Evolutionary conservation across 2,797 vertebrate species (phyloP), one percentile per base, ranked within the genome.

Genomic region (Poecilia picta): DNA sequence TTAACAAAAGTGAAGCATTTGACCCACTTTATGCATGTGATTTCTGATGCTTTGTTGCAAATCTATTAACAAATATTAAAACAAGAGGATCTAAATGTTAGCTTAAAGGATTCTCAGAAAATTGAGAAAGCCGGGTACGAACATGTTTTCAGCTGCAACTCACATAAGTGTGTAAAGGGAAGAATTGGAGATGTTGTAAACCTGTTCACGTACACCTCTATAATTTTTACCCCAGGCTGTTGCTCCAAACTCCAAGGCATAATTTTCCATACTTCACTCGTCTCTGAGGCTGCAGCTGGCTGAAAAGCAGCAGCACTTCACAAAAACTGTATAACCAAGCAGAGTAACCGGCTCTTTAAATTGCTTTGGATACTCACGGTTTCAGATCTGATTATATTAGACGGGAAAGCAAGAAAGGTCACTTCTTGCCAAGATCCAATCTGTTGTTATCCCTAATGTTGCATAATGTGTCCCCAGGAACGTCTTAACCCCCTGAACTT

Each of bases 11-110:
- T 1, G 39, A 28, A 41, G 39, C 45, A 74, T 83, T 73, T 86
- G 79, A 85, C 81, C 46, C 41, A 36, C 59, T 62, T 78, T 76
- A 1, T 25, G 31, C 15, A 47, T 39, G 51, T 53, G 51, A 53
- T 53, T 53, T 53, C 8, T 53, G 51, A 25, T 53, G 2, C 49
- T 53, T 75, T 45, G 73, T 81, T 78, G 1, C 43, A 78, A 74
- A 86, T 74, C 51, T 68, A 15, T 51, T 71, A 82, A 87, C 81
- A 73, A 73, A 78, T 70, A 77, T 83, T 72, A 47, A 74, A 20
- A 70, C 25, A 66, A n/a, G 2, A 31, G 59, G 55, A 6, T 46
- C 15, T 64, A 51, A 13, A 41, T 20, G 23, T 25, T 53, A 53
- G 49, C 2, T 53, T 53, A 51, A 1, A 53, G 23, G 23, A 53